Conservation (phyloP, 2,888 invertebrate genomes). For the Phalera bucephala region DNA sequence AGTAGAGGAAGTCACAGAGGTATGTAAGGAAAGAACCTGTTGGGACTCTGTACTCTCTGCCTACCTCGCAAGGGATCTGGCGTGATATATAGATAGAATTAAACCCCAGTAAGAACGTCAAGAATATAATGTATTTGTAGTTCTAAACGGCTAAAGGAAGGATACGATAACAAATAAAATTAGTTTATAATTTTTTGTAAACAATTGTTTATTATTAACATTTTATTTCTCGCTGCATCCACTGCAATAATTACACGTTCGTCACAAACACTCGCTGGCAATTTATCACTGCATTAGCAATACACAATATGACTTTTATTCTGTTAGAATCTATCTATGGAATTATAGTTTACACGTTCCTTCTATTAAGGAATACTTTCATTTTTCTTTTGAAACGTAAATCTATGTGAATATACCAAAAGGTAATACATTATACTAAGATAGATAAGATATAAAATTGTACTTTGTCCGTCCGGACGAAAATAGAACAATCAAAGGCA, state of each 20-base stretch:
- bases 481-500: slow-evolving; percentile 46
- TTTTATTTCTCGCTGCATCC: slow-evolving; percentile 78
- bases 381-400: slow-evolving; percentile 78
- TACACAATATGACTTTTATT: slow-evolving; percentile 77
- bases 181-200: slow-evolving; percentile 77
- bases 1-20: too few relatives aligned
- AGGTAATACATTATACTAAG: slow-evolving; percentile 43
- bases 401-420: slow-evolving; percentile 77
- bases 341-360: slow-evolving; percentile 62
- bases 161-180: too few relatives aligned
- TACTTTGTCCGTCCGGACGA: slow-evolving; percentile 52
- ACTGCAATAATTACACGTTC: slow-evolving; percentile 72
- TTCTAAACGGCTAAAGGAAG: too few relatives aligned
- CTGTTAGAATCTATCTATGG: slow-evolving; percentile 70
- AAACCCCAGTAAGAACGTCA: too few relatives aligned
- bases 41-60: too few relatives aligned
- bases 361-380: slow-evolving; percentile 66
- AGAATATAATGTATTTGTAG: too few relatives aligned
- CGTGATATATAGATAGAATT: too few relatives aligned
- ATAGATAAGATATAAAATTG: slow-evolving; percentile 46
- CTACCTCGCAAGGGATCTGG: too few relatives aligned
- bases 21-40: too few relatives aligned
- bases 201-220: slow-evolving; percentile 84
- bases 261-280: slow-evolving; percentile 69
- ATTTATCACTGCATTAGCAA: slow-evolving; percentile 66